phyloP scores from a whole-genome alignment of 2,888 invertebrate genomes.

The Ennomos erosarius region DNA sequence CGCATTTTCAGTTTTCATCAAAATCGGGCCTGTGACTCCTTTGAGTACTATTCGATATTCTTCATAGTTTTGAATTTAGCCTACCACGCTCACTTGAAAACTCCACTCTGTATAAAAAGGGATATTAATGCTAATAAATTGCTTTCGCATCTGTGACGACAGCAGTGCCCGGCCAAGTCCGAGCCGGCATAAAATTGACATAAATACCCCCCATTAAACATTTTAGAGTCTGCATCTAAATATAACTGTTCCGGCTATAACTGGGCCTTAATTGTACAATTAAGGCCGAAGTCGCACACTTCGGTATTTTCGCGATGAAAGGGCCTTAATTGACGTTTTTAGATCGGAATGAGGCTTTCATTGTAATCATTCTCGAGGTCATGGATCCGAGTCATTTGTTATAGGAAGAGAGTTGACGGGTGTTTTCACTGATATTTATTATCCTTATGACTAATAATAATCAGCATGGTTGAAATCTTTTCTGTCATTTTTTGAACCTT shows the following conservation, averaged over 20 bases:
- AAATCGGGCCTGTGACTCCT: too few relatives aligned
- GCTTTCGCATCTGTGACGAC: too few relatives aligned
- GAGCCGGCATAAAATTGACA: neutral
- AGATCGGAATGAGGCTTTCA: constrained; percentile 63
- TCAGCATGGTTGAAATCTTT: too few relatives aligned
- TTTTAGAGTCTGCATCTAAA: constrained; percentile 13
- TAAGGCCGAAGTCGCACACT: constrained; percentile 34
- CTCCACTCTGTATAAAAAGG: too few relatives aligned
- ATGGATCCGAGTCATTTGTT: constrained; percentile 62
- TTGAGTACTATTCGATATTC: too few relatives aligned
- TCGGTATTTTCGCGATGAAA: constrained; percentile 44
- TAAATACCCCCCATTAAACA: constrained; percentile 10
- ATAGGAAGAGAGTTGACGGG: constrained; percentile 32
- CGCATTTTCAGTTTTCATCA: too few relatives aligned
- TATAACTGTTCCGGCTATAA: constrained; percentile 14
- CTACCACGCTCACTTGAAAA: too few relatives aligned
- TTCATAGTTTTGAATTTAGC: too few relatives aligned
- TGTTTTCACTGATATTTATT: neutral
- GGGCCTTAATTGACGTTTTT: constrained; percentile 62
- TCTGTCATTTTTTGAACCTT: too few relatives aligned
- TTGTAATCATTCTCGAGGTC: constrained; percentile 61
- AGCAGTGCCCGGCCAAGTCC: too few relatives aligned
- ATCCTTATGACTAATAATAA: too few relatives aligned
- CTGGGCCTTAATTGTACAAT: constrained; percentile 33
- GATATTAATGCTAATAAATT: too few relatives aligned